phyloP scores from a whole-genome alignment of 2,797 vertebrate species.

The Spheniscus humboldti region DNA sequence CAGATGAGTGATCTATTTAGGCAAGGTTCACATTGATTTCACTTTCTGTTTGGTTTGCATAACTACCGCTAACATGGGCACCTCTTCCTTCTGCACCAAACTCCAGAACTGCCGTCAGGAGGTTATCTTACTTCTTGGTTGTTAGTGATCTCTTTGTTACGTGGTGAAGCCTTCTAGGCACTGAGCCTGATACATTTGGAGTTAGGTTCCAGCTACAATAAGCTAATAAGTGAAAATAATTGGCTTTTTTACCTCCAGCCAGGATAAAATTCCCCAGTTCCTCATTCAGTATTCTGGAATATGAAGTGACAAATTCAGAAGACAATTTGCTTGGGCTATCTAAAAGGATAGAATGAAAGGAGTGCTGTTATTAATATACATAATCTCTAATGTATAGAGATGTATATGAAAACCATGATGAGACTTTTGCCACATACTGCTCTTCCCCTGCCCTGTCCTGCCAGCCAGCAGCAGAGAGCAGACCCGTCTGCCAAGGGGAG shows the following conservation, averaged over 20 bases:
- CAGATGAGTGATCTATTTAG: slow-evolving; percentile 23
- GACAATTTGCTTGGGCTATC: background rate
- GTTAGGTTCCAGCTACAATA: background rate
- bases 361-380: background rate
- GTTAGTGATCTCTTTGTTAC: background rate
- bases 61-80: background rate
- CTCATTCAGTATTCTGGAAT: background rate
- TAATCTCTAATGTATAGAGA: background rate
- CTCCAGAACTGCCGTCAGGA: background rate
- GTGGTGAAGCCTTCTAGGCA: background rate
- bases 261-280: background rate
- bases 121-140: background rate
- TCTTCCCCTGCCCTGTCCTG: background rate
- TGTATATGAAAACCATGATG: background rate
- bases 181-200: background rate
- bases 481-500: background rate
- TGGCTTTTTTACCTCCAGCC: background rate
- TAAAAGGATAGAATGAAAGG: background rate
- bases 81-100: background rate
- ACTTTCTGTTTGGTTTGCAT: slow-evolving; percentile 22
- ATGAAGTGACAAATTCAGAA: background rate
- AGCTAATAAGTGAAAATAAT: background rate
- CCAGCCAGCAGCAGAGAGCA: background rate
- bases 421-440: background rate
- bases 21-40: slow-evolving; percentile 9